Conservation (phyloP, 2,113 vertebrate species). For the Morone chrysops region DNA sequence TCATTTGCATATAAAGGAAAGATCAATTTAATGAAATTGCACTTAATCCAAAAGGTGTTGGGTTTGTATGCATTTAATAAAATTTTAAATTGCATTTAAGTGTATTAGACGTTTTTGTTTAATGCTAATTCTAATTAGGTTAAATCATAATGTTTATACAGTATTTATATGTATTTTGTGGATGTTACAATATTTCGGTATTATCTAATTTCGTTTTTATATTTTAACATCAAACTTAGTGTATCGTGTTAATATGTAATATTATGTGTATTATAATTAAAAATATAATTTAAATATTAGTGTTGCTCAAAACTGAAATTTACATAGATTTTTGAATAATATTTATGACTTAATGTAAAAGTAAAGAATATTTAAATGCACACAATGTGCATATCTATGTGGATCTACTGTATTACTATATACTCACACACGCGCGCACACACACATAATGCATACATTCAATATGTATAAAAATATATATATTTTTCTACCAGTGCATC, state of each 20-base stretch:
- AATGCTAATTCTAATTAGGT: background rate
- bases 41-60: background rate
- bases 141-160: background rate
- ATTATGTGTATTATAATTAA: background rate
- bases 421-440: background rate
- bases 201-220: background rate
- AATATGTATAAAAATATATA: background rate
- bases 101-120: background rate
- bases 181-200: background rate
- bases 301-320: background rate
- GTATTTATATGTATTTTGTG: background rate
- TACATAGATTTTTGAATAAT: background rate
- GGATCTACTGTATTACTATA: background rate
- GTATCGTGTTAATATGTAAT: background rate
- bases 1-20: constrained; percentile 39
- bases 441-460: background rate
- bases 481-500: background rate
- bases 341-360: background rate
- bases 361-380: background rate
- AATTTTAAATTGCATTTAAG: background rate
- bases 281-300: background rate
- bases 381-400: background rate
- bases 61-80: background rate
- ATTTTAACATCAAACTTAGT: background rate
- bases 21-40: constrained; percentile 12